Base-by-base conservation (phyloP, 92 coral and sea anemone genomes). In the Bergia puertoricense region DNA sequence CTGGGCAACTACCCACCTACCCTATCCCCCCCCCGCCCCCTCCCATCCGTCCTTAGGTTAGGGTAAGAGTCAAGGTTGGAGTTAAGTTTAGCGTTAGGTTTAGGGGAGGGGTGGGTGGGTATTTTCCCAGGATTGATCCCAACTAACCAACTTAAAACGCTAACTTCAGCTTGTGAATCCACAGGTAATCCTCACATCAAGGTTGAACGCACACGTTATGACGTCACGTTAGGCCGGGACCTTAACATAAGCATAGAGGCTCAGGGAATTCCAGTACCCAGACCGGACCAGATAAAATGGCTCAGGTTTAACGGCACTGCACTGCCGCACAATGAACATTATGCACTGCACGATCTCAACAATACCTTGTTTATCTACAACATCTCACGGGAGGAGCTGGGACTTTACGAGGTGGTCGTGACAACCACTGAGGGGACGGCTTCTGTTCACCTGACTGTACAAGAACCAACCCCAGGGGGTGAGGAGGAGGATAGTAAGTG, bases 241-340 rank as follows among this genome's bases (percentile, higher is more conserved):
- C 78, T 84, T 3, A 84, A 73, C 48, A 84, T 84, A 15, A 48
- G 30, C 18, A 84, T 84, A 36, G 30, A 16, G 87, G 87, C 87
- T 2, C 44, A 73, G 45, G 87, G 87, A 46, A 84, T 6, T 8
- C 87, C 87, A 7, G 79, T 69, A 57, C 87, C 87, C 48, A 84
- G 79, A 71, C 66, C 87, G 23, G 65, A 50, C 77, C 87, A 84
- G 77, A 72, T 84, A 23, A 66, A 51, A 1, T 84, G 87, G 87
- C 38, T 46, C 50, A 84, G 87, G 41, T 84, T 71, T 38, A 71
- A 84, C 78, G 40, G 77, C 37, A 84, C 79, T 69, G 41, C 40
- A 46, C 78, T 46, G 44, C 8, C 37, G 14, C 50, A 45, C 43
- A 48, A 41, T 18, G 65, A 54, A 20, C 79, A 16, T 37, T 69